Percentiles rank a stretch among this genome's conserved stretches.
These are phyloP conservation scores for Julus scandinavius DNA, from an alignment of 2,888 invertebrate species.

Conservation along the genomic window DNA sequence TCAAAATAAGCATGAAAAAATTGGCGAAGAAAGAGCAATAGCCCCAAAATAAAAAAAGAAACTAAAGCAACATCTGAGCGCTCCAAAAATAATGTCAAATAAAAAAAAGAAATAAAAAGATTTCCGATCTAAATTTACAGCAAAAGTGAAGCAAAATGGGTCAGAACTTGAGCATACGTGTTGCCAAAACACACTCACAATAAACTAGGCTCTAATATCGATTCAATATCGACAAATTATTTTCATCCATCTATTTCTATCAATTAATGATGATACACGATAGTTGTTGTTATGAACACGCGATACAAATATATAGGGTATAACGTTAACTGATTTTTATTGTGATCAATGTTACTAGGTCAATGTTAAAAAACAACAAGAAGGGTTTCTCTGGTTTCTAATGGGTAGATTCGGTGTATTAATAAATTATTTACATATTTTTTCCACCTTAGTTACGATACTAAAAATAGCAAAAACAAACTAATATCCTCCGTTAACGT, in stretches of 20 bases:
- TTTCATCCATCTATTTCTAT: not conserved
- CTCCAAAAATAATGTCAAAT: not conserved
- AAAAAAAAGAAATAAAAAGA: not conserved
- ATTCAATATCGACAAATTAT: not conserved
- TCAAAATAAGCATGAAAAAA: not conserved
- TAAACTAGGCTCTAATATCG: not conserved
- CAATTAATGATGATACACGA: not conserved
- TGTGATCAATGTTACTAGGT: not conserved
- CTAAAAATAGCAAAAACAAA: too few relatives aligned
- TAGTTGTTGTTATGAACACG: not conserved
- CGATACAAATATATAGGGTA: not conserved
- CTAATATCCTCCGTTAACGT: too few relatives aligned
- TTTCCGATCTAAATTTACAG: slow-evolving; percentile 2
- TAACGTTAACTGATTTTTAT: not conserved
- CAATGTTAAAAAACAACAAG: not conserved
- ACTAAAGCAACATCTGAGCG: not conserved
- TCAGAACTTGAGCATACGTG: not conserved
- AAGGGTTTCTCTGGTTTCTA: too few relatives aligned
- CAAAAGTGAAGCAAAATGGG: not conserved
- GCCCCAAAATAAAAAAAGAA: not conserved
- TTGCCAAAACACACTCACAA: not conserved
- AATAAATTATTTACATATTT: too few relatives aligned
- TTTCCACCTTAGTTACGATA: too few relatives aligned
- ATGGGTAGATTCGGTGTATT: too few relatives aligned
- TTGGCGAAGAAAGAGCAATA: slow-evolving; percentile 29